Percentiles rank a stretch among this genome's conserved stretches.
These are phyloP conservation scores for Patella pellucida DNA, from an alignment of 2,888 invertebrate species.

Conservation along the genomic window DNA sequence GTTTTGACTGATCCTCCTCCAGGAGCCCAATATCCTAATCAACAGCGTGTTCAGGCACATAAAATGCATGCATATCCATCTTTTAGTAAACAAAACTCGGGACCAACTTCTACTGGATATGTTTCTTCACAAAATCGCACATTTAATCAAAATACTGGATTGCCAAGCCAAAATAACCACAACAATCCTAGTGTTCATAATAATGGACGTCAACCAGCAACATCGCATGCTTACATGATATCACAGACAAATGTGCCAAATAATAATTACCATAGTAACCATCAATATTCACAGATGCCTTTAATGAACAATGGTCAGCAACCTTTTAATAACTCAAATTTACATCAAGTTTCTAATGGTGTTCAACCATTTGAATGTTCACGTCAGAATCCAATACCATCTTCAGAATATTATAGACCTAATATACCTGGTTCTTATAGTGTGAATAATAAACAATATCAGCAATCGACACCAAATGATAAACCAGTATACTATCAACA, in stretches of 20 bases:
- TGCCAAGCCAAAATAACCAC: neutral
- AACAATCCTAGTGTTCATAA: constrained; percentile 5
- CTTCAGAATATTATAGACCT: no score
- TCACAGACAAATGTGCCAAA: constrained; percentile 5
- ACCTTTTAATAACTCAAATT: neutral
- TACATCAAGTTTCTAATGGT: constrained; percentile 8
- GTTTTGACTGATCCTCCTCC: constrained; percentile 43
- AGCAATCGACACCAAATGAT: no score
- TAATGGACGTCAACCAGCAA: neutral
- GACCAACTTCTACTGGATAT: no score
- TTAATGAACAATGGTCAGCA: neutral
- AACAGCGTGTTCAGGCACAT: no score
- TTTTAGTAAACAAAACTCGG: no score
- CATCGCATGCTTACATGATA: neutral
- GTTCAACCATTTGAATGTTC: neutral
- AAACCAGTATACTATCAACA: no score
- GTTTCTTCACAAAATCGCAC: no score
- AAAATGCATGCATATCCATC: no score
- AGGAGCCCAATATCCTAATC: no score
- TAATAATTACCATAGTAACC: neutral
- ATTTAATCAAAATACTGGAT: no score
- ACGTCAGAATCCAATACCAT: neutral
- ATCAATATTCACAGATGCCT: constrained; percentile 5
- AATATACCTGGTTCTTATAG: no score
- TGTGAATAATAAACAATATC: no score